Conservation (phyloP, 2,888 invertebrate species). For the Epirrhoe alternata region DNA sequence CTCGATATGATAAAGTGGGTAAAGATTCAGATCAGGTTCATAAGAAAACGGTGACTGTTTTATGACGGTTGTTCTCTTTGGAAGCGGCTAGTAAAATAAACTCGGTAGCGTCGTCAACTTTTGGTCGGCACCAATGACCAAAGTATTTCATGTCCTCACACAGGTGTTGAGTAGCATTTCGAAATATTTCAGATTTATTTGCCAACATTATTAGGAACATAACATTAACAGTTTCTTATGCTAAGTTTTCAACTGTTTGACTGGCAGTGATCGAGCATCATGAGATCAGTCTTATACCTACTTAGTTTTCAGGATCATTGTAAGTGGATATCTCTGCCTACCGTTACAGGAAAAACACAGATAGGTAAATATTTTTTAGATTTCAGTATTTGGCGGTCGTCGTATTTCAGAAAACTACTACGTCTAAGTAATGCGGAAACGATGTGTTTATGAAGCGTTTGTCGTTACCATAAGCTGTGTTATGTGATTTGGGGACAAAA, state of each 20-base stretch:
- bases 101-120: no score
- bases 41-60: neutral
- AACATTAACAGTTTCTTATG: no score
- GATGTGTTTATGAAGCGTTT: slow-evolving; percentile 8
- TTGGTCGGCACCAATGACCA: no score
- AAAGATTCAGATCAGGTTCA: neutral
- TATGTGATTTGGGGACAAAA: slow-evolving; percentile 2
- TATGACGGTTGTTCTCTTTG: neutral
- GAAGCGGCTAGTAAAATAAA: no score
- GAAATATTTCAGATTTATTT: no score
- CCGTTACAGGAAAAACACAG: neutral
- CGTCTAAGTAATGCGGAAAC: slow-evolving; percentile 1
- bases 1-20: slow-evolving; percentile 13
- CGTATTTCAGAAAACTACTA: neutral
- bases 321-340: neutral
- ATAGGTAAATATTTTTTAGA: neutral
- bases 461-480: slow-evolving; percentile 5
- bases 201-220: no score
- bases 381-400: neutral
- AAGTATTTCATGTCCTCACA: no score
- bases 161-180: no score
- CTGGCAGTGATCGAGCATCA: no score
- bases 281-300: no score
- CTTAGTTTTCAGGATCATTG: no score
- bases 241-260: no score